Conservation (phyloP, 2,888 invertebrate genomes). For the Spisula subtruncata region DNA sequence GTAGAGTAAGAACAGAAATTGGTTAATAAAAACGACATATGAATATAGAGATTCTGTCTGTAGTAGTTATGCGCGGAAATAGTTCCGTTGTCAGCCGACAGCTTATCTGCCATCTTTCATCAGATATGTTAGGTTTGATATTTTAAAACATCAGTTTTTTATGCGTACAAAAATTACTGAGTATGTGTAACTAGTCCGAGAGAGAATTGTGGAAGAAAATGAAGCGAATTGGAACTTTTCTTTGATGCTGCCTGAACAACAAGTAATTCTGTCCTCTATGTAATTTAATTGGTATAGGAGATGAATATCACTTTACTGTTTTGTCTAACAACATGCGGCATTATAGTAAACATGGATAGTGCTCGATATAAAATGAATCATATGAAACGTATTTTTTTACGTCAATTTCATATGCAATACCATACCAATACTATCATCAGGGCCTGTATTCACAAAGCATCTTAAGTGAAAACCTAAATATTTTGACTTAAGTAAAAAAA, state of each 20-base stretch:
- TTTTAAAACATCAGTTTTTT: slow-evolving; percentile 8
- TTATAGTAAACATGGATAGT: too few relatives aligned
- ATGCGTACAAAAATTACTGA: background rate
- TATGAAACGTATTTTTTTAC: too few relatives aligned
- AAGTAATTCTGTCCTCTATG: background rate
- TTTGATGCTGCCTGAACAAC: background rate
- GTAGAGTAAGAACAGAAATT: slow-evolving; percentile 36
- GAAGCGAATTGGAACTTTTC: background rate
- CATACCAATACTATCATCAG: too few relatives aligned
- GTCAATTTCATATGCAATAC: too few relatives aligned
- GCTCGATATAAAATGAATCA: too few relatives aligned
- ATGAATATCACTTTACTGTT: background rate
- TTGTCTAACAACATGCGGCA: too few relatives aligned
- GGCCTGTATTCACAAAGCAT: too few relatives aligned
- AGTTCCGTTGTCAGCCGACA: slow-evolving; percentile 19
- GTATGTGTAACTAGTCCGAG: background rate
- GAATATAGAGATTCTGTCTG: background rate
- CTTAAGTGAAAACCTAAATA: too few relatives aligned
- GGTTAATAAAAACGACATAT: slow-evolving; percentile 27
- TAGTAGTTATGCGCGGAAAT: slow-evolving; percentile 20
- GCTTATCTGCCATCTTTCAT: background rate
- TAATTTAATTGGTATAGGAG: background rate
- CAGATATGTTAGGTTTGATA: background rate
- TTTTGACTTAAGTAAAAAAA: too few relatives aligned
- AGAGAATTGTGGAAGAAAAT: background rate